Base-by-base conservation (phyloP, 2,888 invertebrate genomes). In the Drosophila pseudotakahashii region DNA sequence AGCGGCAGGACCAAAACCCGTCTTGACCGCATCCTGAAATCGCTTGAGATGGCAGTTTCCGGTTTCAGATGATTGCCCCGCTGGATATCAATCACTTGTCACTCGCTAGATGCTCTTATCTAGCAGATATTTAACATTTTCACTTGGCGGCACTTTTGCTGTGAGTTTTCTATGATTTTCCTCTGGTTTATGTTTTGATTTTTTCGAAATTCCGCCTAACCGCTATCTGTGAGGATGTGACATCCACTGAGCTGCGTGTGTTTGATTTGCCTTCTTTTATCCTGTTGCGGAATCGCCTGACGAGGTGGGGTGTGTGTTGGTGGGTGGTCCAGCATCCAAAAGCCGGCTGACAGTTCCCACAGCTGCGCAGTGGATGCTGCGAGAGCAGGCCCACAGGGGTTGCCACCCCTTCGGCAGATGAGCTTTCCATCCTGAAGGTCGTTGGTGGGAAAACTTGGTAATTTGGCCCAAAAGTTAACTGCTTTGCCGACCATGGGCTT, bases 341-440 rank as follows among this genome's bases (percentile, higher is more conserved):
- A 60, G 88, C 83, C 83, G 88, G 87, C 64, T 88, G 83, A 83
- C 81, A 77, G 77, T 59, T 79, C 13, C 3, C 68, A 77, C 76
- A 68, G 44, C 58, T 76, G 76, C 76, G 76, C 76, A 76, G 36
- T 64, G 68, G 62, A 76, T 60, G 75, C 76, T 75, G 75, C 14
- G 60, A 55, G 60, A 39, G 51, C 10, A 3, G 7, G 11, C 1
- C 6, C 36, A 11, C 13, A 34, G 42, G 55, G 23, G 23, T 50
- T 50, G 39, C 19, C 50, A 39, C 36, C 51, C 11, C 2, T 16
- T n/a, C 1, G 10, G 19, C 14, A 7, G 41, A 16, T 19, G 59
- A 73, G 74, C 58, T 75, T 59, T 60, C 3, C 23, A 3, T 10
- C 16, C 11, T 36, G 3, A 51, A 47, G 53, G 47, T 53, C 34